phyloP scores from a whole-genome alignment of 2,888 invertebrate species.

The Melitaea athalia region DNA sequence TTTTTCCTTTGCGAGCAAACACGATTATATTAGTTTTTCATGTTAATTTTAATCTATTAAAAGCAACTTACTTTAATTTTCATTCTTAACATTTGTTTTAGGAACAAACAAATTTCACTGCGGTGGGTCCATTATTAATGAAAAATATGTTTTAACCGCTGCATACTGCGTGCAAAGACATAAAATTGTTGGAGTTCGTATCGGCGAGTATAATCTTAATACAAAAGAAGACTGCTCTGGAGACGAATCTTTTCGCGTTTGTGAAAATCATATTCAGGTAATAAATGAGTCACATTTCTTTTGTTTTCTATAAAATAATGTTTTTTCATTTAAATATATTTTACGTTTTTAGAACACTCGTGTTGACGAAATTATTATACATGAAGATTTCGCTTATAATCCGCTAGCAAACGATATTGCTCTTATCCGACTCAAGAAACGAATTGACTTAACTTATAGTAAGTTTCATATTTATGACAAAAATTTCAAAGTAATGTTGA shows the following conservation, averaged over 20 bases:
- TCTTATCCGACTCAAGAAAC: constrained; percentile 21
- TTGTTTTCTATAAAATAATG: background rate
- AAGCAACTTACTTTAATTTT: too few species aligned
- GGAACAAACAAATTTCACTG: constrained; percentile 56
- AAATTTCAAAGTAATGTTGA: background rate
- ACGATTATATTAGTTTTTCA: too few species aligned
- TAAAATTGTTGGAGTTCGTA: constrained; percentile 27
- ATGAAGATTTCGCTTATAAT: constrained; percentile 5
- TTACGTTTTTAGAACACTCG: constrained; percentile 14
- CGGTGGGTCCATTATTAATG: constrained; percentile 69
- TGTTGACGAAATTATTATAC: constrained; percentile 7
- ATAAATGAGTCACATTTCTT: too few species aligned
- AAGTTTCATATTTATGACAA: constrained; percentile 14
- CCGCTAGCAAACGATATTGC: constrained; percentile 27
- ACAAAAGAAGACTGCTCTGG: constrained; percentile 23
- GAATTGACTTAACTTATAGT: constrained; percentile 31
- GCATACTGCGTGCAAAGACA: constrained; percentile 57
- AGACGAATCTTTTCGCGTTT: background rate
- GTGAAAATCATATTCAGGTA: constrained; percentile 25
- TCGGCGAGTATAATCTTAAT: constrained; percentile 27
- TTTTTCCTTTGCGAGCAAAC: too few species aligned
- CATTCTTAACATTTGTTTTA: background rate
- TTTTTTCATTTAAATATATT: background rate
- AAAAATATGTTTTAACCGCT: constrained; percentile 71
- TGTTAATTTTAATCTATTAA: too few species aligned